phyloP scores from a whole-genome alignment of 2,797 vertebrate species.

The Uromys caudimaculatus region DNA sequence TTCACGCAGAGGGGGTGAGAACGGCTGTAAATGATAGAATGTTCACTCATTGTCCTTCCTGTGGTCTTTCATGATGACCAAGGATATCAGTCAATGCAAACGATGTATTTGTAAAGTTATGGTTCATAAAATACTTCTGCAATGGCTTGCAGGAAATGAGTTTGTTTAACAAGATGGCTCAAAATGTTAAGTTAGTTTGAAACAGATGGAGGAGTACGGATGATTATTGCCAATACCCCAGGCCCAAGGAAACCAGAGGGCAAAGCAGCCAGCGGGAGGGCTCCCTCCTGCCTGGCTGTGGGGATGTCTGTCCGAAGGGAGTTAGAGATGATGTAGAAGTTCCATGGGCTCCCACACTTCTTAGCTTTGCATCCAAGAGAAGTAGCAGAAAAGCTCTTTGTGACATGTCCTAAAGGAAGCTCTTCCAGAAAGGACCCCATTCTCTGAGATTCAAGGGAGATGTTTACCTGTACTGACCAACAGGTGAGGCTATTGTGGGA shows the following conservation, averaged over 20 bases:
- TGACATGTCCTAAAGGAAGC: neutral
- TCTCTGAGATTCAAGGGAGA: neutral
- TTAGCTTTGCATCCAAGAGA: neutral
- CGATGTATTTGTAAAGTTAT: neutral
- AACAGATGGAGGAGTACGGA: neutral
- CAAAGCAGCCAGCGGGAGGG: accelerated
- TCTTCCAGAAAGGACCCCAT: neutral
- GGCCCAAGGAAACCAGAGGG: neutral
- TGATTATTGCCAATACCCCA: neutral
- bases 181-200: neutral
- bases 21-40: neutral
- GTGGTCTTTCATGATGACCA: neutral
- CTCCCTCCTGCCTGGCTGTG: neutral
- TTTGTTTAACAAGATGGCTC: neutral
- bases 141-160: neutral
- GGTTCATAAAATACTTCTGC: neutral
- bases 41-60: neutral
- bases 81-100: neutral
- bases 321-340: accelerated
- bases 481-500: neutral
- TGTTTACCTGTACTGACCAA: neutral
- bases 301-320: neutral
- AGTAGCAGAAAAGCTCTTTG: too few relatives aligned
- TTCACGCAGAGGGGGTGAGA: neutral
- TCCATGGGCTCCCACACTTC: accelerated